Conservation (phyloP, 2,888 invertebrate species). For the Pemphredon lugubris region DNA sequence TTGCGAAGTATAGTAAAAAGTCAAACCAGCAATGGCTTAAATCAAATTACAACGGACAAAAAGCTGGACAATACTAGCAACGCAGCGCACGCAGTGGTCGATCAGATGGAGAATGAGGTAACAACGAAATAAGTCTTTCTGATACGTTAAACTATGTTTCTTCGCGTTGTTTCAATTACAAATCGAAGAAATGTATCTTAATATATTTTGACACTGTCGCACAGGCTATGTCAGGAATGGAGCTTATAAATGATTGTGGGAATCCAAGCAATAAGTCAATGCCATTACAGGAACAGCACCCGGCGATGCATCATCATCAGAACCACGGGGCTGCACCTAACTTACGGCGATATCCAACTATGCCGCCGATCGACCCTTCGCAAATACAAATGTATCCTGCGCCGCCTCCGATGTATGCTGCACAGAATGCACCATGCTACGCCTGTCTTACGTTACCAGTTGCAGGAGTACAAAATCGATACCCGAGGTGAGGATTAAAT, state of each 20-base stretch:
- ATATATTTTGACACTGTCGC: constrained; percentile 9
- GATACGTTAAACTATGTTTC: neutral
- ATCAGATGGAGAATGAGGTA: constrained; percentile 75
- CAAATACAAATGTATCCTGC: constrained; percentile 78
- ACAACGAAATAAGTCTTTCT: constrained; percentile 9
- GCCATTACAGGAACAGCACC: constrained; percentile 72
- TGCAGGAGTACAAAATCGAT: constrained; percentile 76
- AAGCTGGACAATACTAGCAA: constrained; percentile 72
- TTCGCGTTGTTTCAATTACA: neutral
- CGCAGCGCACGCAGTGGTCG: constrained; percentile 64
- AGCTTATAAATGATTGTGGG: constrained; percentile 64
- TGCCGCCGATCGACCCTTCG: constrained; percentile 74
- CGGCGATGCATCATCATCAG: constrained; percentile 73
- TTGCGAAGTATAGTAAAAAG: constrained; percentile 84
- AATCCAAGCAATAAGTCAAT: constrained; percentile 69
- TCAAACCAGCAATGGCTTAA: constrained; percentile 77
- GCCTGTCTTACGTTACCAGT: constrained; percentile 78
- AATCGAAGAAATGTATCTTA: constrained; percentile 3
- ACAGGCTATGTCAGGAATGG: constrained; percentile 63
- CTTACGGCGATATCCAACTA: constrained; percentile 75
- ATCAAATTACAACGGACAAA: constrained; percentile 71
- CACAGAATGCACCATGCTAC: constrained; percentile 76
- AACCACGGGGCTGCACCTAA: constrained; percentile 71
- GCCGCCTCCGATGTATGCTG: constrained; percentile 76
- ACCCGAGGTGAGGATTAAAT: constrained; percentile 72